Conservation (phyloP, 2,888 invertebrate species). For the Pterobdella sp. region DNA sequence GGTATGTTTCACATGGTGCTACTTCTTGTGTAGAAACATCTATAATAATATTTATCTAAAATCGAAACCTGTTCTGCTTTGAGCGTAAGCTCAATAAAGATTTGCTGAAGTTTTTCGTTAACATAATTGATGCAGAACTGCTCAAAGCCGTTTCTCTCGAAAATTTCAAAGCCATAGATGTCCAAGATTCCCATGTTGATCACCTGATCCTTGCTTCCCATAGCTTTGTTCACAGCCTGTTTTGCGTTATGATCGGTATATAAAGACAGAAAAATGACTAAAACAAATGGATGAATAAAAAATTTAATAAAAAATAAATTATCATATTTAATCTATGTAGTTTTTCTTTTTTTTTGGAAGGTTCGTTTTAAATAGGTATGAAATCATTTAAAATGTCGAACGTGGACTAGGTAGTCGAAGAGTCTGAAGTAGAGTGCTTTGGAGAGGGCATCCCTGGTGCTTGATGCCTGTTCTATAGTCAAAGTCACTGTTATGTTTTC, state of each 20-base stretch:
- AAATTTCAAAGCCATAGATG: constrained; percentile 67
- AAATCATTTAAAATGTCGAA: constrained; percentile 40
- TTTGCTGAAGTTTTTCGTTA: constrained; percentile 66
- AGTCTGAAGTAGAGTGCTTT: constrained; percentile 61
- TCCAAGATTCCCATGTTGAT: constrained; percentile 61
- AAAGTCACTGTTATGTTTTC: constrained; percentile 59
- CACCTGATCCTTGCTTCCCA: constrained; percentile 55
- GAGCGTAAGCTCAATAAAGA: constrained; percentile 64
- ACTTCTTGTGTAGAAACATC: no score
- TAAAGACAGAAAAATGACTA: no score
- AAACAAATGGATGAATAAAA: no score
- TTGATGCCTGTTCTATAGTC: constrained; percentile 61
- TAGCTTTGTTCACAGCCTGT: constrained; percentile 61
- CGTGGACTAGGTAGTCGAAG: constrained; percentile 61
- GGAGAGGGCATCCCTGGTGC: constrained; percentile 61
- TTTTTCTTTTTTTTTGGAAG: no score
- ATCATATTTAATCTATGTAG: no score
- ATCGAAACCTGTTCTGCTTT: constrained; percentile 64
- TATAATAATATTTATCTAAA: no score
- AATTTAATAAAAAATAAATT: no score
- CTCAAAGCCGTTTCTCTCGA: constrained; percentile 64
- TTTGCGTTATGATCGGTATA: no score
- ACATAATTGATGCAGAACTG: constrained; percentile 68
- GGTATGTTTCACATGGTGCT: no score
- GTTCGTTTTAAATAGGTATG: no score